phyloP scores from a whole-genome alignment of 2,888 invertebrate species.

The Lysandra bellargus region DNA sequence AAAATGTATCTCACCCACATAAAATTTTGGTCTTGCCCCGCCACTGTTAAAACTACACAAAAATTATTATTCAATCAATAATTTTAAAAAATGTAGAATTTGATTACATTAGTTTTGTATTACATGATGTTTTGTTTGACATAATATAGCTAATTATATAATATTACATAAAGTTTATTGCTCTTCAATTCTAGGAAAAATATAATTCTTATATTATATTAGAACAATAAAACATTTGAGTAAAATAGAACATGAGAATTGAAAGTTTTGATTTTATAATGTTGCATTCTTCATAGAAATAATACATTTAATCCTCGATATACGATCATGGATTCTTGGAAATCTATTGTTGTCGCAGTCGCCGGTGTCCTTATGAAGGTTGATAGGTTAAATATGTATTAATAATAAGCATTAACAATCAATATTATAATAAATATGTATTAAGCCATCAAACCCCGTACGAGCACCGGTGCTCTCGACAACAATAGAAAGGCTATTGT shows the following conservation, averaged over 20 bases:
- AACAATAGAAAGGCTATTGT: too few relatives aligned
- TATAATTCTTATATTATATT: too few relatives aligned
- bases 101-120: neutral
- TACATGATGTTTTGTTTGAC: neutral
- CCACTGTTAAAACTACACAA: too few relatives aligned
- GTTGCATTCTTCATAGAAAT: conserved; percentile 1
- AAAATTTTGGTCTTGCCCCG: too few relatives aligned
- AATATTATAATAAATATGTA: too few relatives aligned
- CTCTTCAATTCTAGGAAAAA: neutral
- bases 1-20: too few relatives aligned
- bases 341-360: too few relatives aligned
- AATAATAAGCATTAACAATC: neutral
- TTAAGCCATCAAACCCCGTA: too few relatives aligned
- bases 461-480: too few relatives aligned
- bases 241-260: neutral
- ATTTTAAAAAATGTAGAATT: neutral
- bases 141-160: neutral
- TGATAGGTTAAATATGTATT: neutral
- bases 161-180: neutral
- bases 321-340: too few relatives aligned
- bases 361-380: too few relatives aligned
- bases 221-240: conserved; percentile 15
- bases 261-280: conserved; percentile 10
- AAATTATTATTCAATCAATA: too few relatives aligned
- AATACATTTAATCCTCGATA: neutral